Conservation (phyloP, 2,113 vertebrate species). For the Haemorhous mexicanus region DNA sequence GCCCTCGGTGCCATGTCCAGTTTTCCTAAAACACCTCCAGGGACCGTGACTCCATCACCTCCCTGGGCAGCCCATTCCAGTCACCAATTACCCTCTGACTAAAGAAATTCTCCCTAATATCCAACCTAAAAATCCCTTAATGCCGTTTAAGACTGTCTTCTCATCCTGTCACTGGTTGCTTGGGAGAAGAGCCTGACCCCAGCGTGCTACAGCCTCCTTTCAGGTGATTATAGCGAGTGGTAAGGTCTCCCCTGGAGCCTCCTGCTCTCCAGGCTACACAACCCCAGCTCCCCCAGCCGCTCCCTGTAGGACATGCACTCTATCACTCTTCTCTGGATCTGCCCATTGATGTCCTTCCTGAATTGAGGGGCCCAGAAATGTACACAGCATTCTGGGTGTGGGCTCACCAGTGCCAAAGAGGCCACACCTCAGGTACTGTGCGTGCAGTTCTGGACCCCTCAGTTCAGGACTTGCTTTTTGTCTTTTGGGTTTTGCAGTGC, state of each 20-base stretch:
- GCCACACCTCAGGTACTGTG: too few relatives aligned
- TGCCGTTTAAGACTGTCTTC: not conserved
- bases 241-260: too few relatives aligned
- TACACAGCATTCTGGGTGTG: not conserved
- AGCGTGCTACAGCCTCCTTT: too few relatives aligned
- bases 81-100: too few relatives aligned
- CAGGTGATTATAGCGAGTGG: fast-evolving
- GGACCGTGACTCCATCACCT: not conserved
- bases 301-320: fast-evolving
- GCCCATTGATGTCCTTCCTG: too few relatives aligned
- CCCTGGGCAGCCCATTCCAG: not conserved
- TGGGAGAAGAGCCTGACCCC: not conserved
- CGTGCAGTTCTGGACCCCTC: not conserved
- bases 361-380: not conserved
- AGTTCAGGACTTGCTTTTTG: not conserved
- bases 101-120: not conserved
- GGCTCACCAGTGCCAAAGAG: not conserved
- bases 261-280: too few relatives aligned
- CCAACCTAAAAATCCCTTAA: not conserved
- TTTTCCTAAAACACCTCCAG: not conserved
- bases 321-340: not conserved
- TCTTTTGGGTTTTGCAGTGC: not conserved
- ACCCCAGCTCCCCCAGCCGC: not conserved
- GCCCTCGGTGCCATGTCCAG: not conserved
- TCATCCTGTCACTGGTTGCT: not conserved